These are phyloP conservation scores for Oryzias javanicus DNA, from an alignment of 2,113 vertebrate genomes.

Conservation along the genomic window DNA sequence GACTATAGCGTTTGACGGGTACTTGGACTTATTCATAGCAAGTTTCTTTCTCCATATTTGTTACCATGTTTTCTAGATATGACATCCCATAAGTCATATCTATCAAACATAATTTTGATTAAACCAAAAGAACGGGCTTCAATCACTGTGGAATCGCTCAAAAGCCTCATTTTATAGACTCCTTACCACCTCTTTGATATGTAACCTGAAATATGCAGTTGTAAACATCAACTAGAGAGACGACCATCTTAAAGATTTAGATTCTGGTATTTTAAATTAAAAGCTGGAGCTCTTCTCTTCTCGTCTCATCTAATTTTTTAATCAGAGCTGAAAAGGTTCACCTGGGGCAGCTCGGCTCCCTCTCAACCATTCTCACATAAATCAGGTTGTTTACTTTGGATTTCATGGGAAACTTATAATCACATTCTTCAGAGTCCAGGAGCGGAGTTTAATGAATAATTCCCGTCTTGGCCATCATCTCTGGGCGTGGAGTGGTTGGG, in stretches of 20 bases:
- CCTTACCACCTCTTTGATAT: too few relatives aligned
- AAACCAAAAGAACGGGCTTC: background rate
- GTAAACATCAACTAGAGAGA: background rate
- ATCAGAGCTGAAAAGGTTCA: background rate
- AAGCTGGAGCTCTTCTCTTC: background rate
- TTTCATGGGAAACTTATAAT: conserved; percentile 4
- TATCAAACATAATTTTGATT: background rate
- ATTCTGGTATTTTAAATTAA: background rate
- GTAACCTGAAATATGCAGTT: background rate
- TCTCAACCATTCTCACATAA: background rate
- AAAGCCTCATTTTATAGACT: background rate
- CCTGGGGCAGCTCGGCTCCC: background rate
- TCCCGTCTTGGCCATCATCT: conserved; percentile 22
- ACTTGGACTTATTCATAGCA: too few relatives aligned
- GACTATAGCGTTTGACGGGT: too few relatives aligned
- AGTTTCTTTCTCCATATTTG: too few relatives aligned
- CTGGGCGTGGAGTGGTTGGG: conserved; percentile 21
- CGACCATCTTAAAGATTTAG: background rate
- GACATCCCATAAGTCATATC: too few relatives aligned
- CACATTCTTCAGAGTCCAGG: conserved; percentile 11
- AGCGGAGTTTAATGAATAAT: conserved; percentile 18
- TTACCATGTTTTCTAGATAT: too few relatives aligned
- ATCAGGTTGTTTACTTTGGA: background rate
- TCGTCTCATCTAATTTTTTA: background rate
- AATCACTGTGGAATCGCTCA: too few relatives aligned